Base-by-base conservation (phyloP, 2,113 vertebrate species). In the Bettongia penicillata region DNA sequence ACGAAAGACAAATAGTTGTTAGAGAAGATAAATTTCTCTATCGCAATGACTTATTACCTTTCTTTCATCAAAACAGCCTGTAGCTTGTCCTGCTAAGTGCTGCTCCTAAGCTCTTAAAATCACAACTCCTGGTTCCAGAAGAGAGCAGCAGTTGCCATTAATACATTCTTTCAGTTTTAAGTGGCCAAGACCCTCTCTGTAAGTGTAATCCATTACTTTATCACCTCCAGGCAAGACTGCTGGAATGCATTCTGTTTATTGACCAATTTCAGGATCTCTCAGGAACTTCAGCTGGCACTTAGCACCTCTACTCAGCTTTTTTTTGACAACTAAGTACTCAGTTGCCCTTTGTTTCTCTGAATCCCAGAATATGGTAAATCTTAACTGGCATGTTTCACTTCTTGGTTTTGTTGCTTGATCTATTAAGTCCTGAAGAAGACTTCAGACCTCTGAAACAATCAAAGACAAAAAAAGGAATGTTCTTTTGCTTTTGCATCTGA, bases 131-230 rank as follows among this genome's bases (percentile, higher is more conserved):
- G 91, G 93, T 57, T 96, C 94, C 91, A 90, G 91, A 77, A 91
- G 48, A 92, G 48, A 90, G 51, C 93, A 94, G 93, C 90, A 43
- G 28, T 51, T 91, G 53, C 77, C 91, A 91, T 93, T 77, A 91
- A n/a, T 91, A 94, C 93, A 84, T 95, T 91, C 96, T 51, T 94
- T 89, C 90, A 90, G 48, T 94, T 94, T 2, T 90, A 96, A 92
- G 51, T 26, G 61, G 91, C 53, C 51, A 57, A 91, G 77, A 53
- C 28, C 51, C 48, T 55, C 12, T 22, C 90, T 49, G 55, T 26
- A 93, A 55, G 91, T 93, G 68, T 51, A 90, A 94, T 90, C 93
- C 90, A 93, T 90, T 91, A 93, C 68, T 95, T 84, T 93, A 93
- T 55, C 51, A 95, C 28, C 90, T 93, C 53, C 91, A 91, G 91